Conservation (phyloP, 2,113 vertebrate species). For the Peromyscus leucopus region DNA sequence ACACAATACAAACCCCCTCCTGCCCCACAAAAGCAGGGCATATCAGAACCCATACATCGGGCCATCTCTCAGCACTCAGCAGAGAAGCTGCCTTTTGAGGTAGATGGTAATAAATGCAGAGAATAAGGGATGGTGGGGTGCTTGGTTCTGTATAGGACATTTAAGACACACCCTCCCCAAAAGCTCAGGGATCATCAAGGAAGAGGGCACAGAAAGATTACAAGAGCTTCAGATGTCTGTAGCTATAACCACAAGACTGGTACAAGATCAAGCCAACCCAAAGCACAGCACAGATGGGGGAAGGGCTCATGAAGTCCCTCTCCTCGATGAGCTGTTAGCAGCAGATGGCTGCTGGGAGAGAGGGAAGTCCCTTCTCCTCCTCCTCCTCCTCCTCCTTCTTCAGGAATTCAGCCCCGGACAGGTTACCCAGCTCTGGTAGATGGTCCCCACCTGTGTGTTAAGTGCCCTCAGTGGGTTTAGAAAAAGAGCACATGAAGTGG, state of each 20-base stretch:
- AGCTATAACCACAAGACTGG: background rate
- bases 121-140: background rate
- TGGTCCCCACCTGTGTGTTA: background rate
- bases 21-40: too few species aligned
- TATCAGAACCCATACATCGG: background rate
- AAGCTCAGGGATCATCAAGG: background rate
- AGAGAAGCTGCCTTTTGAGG: background rate
- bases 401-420: background rate
- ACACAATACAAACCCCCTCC: background rate
- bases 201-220: background rate
- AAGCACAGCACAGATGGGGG: background rate
- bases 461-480: background rate
- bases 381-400: background rate
- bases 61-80: background rate
- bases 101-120: background rate
- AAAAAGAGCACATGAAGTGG: background rate
- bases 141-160: background rate
- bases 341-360: background rate
- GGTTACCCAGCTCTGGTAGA: background rate
- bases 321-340: background rate
- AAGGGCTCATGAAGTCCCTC: background rate
- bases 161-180: background rate
- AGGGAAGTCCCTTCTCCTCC: background rate
- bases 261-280: background rate
- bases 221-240: background rate